Base-by-base conservation (phyloP, 2,888 invertebrate genomes). In the Drosophila paramelanica region DNA sequence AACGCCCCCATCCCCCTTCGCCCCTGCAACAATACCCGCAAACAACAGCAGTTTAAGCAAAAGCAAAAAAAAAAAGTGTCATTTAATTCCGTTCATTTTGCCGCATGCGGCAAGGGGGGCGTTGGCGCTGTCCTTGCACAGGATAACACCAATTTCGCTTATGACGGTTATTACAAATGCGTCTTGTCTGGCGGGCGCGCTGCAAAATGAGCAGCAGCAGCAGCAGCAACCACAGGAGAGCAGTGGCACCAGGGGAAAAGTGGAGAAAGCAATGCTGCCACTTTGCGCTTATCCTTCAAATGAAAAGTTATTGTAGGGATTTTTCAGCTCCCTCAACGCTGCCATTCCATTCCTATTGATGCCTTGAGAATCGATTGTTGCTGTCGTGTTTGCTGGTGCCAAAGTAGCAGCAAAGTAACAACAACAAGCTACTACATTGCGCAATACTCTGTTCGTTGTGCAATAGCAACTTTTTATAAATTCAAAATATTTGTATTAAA, bases 141-240 rank as follows among this genome's bases (percentile, higher is more conserved):
- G 88, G 78, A 86, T 88, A 82, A 76, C 86, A 77, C 78, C 88
- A 88, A 84, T 84, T 86, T 88, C 73, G 86, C 86, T 84, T 84
- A 84, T 88, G 84, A 88, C 84, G 86, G 86, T 88, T 88, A 88
- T 84, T 88, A 88, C 83, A 88, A 88, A 84, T 74, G 86, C 76
- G 85, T 50, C 73, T 88, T 82, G 88, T 77, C 79, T 66, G 73
- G 53, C 49, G 51, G 53, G 33, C 47, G 42, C 55, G 56, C 59
- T 51, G 68, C 78, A 56, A 84, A 81, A 61, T 67, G 86, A 82
- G 70, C 83, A 17, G 17, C 17, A 17, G 17, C n/a, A 73, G 67
- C 42, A 53, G 41, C 38, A 57, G 14, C 31, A 39, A 39, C 42
- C 25, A 39, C 20, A 25, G 7, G 5, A 17, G 33, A n/a, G 10